Evolutionary conservation across 2,797 vertebrate species (phyloP).

Genomic region (Phalloptychus januarius): DNA sequence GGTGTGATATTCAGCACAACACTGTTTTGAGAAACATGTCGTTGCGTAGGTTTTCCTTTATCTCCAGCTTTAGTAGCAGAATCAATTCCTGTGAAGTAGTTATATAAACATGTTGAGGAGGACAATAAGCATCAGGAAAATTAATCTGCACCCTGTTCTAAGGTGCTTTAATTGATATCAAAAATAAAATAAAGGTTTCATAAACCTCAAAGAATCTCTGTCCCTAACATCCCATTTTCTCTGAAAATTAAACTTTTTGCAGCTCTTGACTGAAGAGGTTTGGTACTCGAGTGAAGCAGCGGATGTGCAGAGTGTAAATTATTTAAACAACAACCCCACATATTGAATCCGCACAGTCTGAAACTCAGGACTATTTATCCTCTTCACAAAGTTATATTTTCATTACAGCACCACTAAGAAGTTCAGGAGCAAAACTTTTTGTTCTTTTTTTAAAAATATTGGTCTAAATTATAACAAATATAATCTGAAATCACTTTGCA

Average conservation of each 20-base stretch:
- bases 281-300: background rate
- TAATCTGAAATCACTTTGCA: background rate
- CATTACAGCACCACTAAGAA: background rate
- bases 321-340: background rate
- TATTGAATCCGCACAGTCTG: background rate
- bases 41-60: background rate
- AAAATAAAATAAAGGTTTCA: background rate
- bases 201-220: background rate
- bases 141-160: too few species aligned
- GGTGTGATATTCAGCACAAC: background rate
- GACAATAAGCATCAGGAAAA: background rate
- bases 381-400: background rate
- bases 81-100: background rate
- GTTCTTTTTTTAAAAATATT: background rate
- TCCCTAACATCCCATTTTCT: background rate
- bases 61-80: background rate
- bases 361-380: background rate
- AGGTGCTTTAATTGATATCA: too few species aligned
- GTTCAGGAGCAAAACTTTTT: background rate
- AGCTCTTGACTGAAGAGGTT: constrained; percentile 8
- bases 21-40: background rate
- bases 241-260: background rate
- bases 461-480: background rate
- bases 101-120: background rate
- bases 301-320: constrained; percentile 1